Base-by-base conservation (phyloP, 2,888 invertebrate genomes). In the Glyphotaelius pellucidus region DNA sequence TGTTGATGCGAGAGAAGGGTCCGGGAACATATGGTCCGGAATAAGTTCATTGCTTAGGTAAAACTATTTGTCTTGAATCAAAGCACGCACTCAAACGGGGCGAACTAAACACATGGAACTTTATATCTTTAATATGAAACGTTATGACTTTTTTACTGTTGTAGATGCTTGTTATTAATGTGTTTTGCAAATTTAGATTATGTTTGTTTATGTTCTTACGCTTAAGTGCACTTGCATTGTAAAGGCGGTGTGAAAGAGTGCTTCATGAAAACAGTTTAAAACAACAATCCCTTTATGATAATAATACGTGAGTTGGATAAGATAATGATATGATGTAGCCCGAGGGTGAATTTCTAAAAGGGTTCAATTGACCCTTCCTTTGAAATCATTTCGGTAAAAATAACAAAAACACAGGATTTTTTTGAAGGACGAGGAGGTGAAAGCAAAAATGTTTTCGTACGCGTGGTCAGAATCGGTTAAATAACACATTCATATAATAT, bases 1-100 rank as follows among this genome's bases (percentile, higher is more conserved):
- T 91, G 92, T 90, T 92, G 92, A 91, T 90, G 89, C 25, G 84
- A 91, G 92, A 91, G 90, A 80, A 91, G 93, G 92, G 92, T 91
- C 91, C 81, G 80, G 80, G 31, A 80, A 42, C 93, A 92, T 90
- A 83, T 92, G 93, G 81, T 42, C 90, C 81, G 86, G 52, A 85
- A 85, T 85, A 19, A 85, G 38, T 35, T 3, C 86, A 35, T 85
- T 52, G n/a, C 30, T 30, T 86, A 86, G 42, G 42, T 42, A 86
- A 25, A 67, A 67, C 67, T 67, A 67, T 67, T 67, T 67, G 67
- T 67, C 67, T 67, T 67, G 67, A n/a, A 67, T 67, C 67, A 67
- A 67, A 67, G 67, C 25, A 67, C 67, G 67, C 67, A 67, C 67
- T 25, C 67, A 67, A 67, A 67, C 67, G n/a, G n/a, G 1, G 67